phyloP scores from a whole-genome alignment of 2,113 vertebrate genomes.

The Mustela lutreola region DNA sequence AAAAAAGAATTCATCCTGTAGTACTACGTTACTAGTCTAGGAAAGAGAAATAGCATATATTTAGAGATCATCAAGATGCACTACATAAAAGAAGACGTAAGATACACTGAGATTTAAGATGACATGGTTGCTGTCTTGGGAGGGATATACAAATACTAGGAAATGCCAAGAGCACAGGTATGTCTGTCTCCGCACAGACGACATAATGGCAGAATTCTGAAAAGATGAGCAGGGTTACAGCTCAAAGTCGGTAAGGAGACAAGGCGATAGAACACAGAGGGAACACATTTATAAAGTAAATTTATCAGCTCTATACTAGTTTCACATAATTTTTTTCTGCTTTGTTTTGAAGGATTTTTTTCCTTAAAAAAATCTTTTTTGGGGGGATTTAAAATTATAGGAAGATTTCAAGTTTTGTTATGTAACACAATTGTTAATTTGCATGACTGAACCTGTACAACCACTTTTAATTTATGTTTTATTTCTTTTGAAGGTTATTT shows the following conservation, averaged over 20 bases:
- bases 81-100: constrained; percentile 53
- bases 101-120: constrained; percentile 61
- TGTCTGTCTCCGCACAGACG: not conserved
- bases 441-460: constrained; percentile 23
- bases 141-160: constrained; percentile 35
- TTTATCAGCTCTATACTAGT: not conserved
- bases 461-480: constrained; percentile 52
- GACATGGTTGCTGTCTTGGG: constrained; percentile 16
- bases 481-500: constrained; percentile 56
- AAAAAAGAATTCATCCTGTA: constrained; percentile 74
- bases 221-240: constrained; percentile 22
- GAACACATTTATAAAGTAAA: not conserved
- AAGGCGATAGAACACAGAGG: constrained; percentile 16
- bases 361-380: not conserved
- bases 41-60: constrained; percentile 48
- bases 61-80: constrained; percentile 33
- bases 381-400: constrained; percentile 23
- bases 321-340: constrained; percentile 16
- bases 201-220: constrained; percentile 44
- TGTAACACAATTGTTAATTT: constrained; percentile 45
- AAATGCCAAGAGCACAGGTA: constrained; percentile 60
- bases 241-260: not conserved
- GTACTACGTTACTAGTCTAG: constrained; percentile 60
- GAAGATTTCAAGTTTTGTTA: constrained; percentile 53
- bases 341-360: constrained; percentile 51